Base-by-base conservation (phyloP, 2,797 vertebrate genomes). In the Sparidentex hasta region DNA sequence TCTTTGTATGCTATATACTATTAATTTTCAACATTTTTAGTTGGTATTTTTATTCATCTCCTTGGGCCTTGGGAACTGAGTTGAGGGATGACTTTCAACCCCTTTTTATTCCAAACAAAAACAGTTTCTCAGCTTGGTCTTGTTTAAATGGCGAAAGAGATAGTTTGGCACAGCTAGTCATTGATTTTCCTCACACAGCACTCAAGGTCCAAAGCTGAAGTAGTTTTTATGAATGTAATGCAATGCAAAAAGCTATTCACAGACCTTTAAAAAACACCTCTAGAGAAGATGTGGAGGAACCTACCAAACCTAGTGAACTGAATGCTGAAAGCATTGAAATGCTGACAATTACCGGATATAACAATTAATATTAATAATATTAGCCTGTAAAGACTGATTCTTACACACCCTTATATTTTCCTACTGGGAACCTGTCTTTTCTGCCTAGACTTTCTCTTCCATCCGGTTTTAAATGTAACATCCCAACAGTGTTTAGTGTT, bases 381-480 rank as follows among this genome's bases (percentile, higher is more conserved):
- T n/a, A 48, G 9, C 33, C 5, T 46, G 9, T 48, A 55, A 57
- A 41, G 13, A 38, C 41, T 52, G 14, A 65, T 66, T 72, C 20
- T 17, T 51, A 63, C 7, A 54, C 48, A 68, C 2, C 20, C 52
- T 76, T 74, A 25, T 33, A 57, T 1, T 27, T 48, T 76, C 44
- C 21, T 82, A 27, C 3, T 13, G 23, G 9, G 16, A 63, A 21
- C 21, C 3, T 44, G 18, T 46, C 7, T 54, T 78, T 65, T 69
- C n/a, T 47, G 27, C 38, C 27, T 3, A 23, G n/a, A 57, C 38
- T 77, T 74, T 17, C 48, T 27, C 6, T 44, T 47, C 38, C 44
- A 4, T 78, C 33, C 7, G 80, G 20, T 85, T 68, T 78, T 21
- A 63, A 63, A 69, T 84, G 27, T 63, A 29, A 73, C 76, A 69